Conservation (phyloP, 2,113 vertebrate genomes). For the Trochalopteron elliotii region DNA sequence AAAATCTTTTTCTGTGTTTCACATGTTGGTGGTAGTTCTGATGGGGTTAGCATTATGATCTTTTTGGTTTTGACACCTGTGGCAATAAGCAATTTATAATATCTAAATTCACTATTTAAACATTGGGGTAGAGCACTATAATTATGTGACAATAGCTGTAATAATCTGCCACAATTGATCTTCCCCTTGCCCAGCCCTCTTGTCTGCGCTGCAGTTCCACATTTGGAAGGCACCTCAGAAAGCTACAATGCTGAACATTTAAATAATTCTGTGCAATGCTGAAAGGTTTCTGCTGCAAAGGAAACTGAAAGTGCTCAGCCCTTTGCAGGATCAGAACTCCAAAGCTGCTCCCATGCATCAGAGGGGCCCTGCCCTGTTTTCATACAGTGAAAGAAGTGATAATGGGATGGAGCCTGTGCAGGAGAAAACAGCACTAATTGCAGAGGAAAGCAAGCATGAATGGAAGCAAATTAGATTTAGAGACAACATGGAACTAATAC, state of each 20-base stretch:
- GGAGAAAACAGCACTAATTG: slow-evolving; percentile 42
- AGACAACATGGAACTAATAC: slow-evolving; percentile 23
- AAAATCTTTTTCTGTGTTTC: background rate
- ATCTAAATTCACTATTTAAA: slow-evolving; percentile 62
- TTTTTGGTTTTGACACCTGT: slow-evolving; percentile 64
- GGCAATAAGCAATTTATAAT: slow-evolving; percentile 57
- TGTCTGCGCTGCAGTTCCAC: slow-evolving; percentile 52
- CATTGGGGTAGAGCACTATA: slow-evolving; percentile 49
- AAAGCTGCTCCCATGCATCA: background rate
- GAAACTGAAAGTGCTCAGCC: background rate
- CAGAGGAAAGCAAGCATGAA: slow-evolving; percentile 33
- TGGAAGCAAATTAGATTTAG: slow-evolving; percentile 52
- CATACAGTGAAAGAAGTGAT: background rate
- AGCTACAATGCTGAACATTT: slow-evolving; percentile 17
- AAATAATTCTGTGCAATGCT: background rate
- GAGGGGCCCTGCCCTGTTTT: background rate
- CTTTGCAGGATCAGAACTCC: background rate
- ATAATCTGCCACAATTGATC: slow-evolving; percentile 59
- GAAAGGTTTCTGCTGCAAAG: background rate
- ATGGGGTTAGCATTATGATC: slow-evolving; percentile 7
- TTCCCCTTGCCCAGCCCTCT: slow-evolving; percentile 62
- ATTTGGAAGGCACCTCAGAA: slow-evolving; percentile 53
- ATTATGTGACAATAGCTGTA: slow-evolving; percentile 63
- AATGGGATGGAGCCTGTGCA: background rate
- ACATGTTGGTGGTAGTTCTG: slow-evolving; percentile 18